A percentile compares a stretch with the other conserved stretches of the same genome.
Conservation (phyloP, 2,888 invertebrate genomes). For the Chaetoderma sp. region DNA sequence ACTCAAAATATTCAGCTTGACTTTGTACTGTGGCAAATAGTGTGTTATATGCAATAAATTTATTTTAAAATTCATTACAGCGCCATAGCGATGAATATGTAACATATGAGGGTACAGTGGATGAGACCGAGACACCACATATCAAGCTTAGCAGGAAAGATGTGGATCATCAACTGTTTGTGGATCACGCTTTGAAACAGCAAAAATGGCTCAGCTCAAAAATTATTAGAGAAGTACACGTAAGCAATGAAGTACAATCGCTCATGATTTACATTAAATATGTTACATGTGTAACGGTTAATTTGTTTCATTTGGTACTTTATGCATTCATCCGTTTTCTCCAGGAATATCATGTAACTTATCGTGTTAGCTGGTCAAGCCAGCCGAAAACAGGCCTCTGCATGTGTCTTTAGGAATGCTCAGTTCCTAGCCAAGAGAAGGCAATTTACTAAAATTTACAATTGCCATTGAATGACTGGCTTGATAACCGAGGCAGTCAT, state of each 20-base stretch:
- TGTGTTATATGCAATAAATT: not conserved
- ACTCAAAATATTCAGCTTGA: too few species aligned
- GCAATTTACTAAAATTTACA: too few species aligned
- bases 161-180: slow-evolving; percentile 49
- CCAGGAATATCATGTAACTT: slow-evolving; percentile 26
- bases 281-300: not conserved
- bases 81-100: slow-evolving; percentile 21
- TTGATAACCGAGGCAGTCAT: too few species aligned
- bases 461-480: too few species aligned
- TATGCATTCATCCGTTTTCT: slow-evolving; percentile 1
- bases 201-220: slow-evolving; percentile 63
- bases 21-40: not conserved
- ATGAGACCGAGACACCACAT: slow-evolving; percentile 44
- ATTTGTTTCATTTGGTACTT: not conserved
- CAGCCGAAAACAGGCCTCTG: too few species aligned
- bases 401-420: too few species aligned
- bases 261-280: not conserved
- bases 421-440: too few species aligned
- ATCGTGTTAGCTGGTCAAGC: too few species aligned
- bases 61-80: not conserved
- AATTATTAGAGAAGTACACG: slow-evolving; percentile 58
- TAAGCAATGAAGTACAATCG: slow-evolving; percentile 22
- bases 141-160: slow-evolving; percentile 28
- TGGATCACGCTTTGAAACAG: slow-evolving; percentile 52
- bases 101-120: slow-evolving; percentile 11